Conservation (phyloP, 2,888 invertebrate species). For the Dryobotodes eremita region DNA sequence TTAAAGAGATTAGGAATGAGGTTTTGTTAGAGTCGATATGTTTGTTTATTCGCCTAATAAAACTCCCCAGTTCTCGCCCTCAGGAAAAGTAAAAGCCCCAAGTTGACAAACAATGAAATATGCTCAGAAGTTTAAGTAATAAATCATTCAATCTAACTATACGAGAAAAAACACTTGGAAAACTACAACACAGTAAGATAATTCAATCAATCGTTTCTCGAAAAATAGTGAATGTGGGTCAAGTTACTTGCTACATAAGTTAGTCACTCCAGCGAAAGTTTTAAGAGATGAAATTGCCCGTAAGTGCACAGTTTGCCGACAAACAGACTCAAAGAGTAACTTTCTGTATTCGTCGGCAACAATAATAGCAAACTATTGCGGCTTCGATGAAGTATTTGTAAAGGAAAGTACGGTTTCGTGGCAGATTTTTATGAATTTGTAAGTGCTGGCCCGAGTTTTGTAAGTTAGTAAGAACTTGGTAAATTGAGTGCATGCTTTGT, state of each 20-base stretch:
- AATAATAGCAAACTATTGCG: constrained; percentile 60
- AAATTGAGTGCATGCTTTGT: constrained; percentile 34
- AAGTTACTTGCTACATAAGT: constrained; percentile 48
- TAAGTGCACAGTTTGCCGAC: constrained; percentile 65
- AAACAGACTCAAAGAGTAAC: constrained; percentile 57
- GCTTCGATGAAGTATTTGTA: constrained; percentile 52
- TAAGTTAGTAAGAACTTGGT: constrained; percentile 38
- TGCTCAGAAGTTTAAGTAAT: constrained; percentile 31
- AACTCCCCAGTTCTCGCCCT: neutral
- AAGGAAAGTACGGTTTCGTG: constrained; percentile 30
- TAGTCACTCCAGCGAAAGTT: constrained; percentile 47
- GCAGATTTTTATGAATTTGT: constrained; percentile 59
- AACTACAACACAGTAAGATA: constrained; percentile 52
- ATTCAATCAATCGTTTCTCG: constrained; percentile 55
- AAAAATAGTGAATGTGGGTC: constrained; percentile 49
- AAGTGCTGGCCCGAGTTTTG: constrained; percentile 41
- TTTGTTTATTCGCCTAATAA: constrained; percentile 13
- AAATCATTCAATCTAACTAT: constrained; percentile 30
- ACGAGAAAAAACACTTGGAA: constrained; percentile 31
- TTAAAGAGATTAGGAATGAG: neutral
- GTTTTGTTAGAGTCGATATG: neutral
- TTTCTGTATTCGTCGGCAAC: constrained; percentile 59
- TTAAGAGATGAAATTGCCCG: constrained; percentile 62
- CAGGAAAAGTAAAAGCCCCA: constrained; percentile 12
- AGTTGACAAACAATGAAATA: constrained; percentile 51